Evolutionary conservation across 2,797 vertebrate species (phyloP), one percentile per base, ranked within the genome.

Genomic region (Acipenser ruthenus): DNA sequence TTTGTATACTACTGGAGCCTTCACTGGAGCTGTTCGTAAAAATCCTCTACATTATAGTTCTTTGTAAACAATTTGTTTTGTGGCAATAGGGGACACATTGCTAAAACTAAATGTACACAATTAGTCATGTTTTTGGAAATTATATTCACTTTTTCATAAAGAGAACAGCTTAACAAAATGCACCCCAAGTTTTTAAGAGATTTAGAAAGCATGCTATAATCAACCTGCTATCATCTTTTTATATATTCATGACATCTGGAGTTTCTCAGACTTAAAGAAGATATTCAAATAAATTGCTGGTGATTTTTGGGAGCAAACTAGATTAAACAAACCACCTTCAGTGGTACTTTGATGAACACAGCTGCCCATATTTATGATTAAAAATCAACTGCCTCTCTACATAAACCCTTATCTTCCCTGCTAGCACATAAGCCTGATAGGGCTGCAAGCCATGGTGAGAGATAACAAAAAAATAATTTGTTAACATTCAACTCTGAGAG

Each of bases 391-490:
- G 77, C 59, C 51, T 69, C 59, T 48, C 68, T 49, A 63, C 62
- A 68, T 82, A 82, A 83, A 81, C 78, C 65, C 84, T 90, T 90
- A 91, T 91, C 88, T 86, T 71, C 70, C 61, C 79, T 79, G 80
- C 79, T 80, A 77, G 84, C 83, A 84, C 80, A 77, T 77, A 82
- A 82, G 82, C 82, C 84, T 88, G 87, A 87, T 86, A 88, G 84
- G 70, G 80, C 86, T 85, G 75, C 79, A 70, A 86, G 85, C 82
- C 84, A 84, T 75, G 75, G 80, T 74, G 74, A 68, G 82, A 88
- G 87, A 89, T 89, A 88, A 86, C 84, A 86, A 81, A 49, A 85
- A 82, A 90, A 90, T 90, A 89, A 89, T 89, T 90, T 90, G 86
- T 81, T 85, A 86, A 86, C 84, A 86, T 84, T 87, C 82, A 78